Conservation (phyloP, 2,797 vertebrate genomes). For the Podargus strigoides region DNA sequence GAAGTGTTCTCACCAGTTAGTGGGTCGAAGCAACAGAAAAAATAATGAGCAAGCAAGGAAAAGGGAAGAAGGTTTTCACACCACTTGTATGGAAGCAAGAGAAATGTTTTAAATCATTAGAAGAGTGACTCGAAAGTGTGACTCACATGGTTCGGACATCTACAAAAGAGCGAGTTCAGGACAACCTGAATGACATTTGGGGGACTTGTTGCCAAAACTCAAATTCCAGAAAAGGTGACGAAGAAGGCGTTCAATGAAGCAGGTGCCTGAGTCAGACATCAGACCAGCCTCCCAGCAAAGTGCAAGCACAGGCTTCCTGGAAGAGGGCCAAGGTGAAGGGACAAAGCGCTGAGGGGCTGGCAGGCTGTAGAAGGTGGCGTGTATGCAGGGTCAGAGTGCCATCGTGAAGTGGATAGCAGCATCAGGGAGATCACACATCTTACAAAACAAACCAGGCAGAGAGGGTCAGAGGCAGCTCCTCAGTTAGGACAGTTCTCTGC, state of each 20-base stretch:
- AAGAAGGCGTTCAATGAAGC: not conserved
- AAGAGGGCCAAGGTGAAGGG: not conserved
- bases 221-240: not conserved
- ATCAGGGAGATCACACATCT: not conserved
- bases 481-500: not conserved
- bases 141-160: not conserved
- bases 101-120: not conserved
- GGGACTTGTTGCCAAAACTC: not conserved
- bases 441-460: not conserved
- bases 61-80: not conserved
- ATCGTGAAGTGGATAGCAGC: not conserved
- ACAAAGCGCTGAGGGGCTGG: not conserved
- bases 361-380: fast-evolving
- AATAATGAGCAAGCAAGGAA: not conserved
- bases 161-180: not conserved
- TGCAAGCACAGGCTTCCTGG: not conserved
- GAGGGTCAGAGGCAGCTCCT: not conserved
- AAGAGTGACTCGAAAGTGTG: not conserved
- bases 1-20: not conserved
- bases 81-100: not conserved
- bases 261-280: not conserved
- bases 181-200: not conserved
- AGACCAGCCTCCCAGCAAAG: not conserved
- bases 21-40: not conserved
- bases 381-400: not conserved